A percentile compares a stretch with the other conserved stretches of the same genome.
phyloP scores from a whole-genome alignment of 2,888 invertebrate species.

The Torymus texanus region DNA sequence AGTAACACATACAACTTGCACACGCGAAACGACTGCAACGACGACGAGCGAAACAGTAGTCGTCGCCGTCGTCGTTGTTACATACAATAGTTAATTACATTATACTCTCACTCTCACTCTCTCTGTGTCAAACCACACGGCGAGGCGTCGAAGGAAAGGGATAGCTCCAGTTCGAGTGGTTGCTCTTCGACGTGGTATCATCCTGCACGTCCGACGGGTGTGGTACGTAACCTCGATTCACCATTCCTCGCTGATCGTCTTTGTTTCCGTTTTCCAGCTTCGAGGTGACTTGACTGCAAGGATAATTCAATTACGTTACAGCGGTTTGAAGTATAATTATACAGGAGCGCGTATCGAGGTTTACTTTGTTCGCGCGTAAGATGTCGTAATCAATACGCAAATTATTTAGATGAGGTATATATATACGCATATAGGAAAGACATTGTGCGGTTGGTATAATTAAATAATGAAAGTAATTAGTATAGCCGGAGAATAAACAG shows the following conservation, averaged over 20 bases:
- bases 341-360: too few species aligned
- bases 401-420: too few species aligned
- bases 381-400: too few species aligned
- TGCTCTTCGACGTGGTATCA: slow-evolving; percentile 61
- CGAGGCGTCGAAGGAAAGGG: slow-evolving; percentile 70
- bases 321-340: too few species aligned
- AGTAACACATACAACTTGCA: not conserved
- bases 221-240: slow-evolving; percentile 69
- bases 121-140: slow-evolving; percentile 59
- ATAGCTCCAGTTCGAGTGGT: slow-evolving; percentile 67
- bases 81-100: too few species aligned
- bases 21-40: not conserved
- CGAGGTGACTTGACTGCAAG: slow-evolving; percentile 69
- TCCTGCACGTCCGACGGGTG: slow-evolving; percentile 66
- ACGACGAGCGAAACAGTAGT: not conserved
- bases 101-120: too few species aligned
- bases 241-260: slow-evolving; percentile 68
- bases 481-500: too few species aligned
- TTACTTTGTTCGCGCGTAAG: too few species aligned
- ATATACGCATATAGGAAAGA: too few species aligned
- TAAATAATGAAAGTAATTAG: too few species aligned
- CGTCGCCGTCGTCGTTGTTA: too few species aligned
- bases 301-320: not conserved
- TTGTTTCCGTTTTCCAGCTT: slow-evolving; percentile 63
- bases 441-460: too few species aligned